phyloP scores from a whole-genome alignment of 2,888 invertebrate genomes.

The Elaeidobius kamerunicus region DNA sequence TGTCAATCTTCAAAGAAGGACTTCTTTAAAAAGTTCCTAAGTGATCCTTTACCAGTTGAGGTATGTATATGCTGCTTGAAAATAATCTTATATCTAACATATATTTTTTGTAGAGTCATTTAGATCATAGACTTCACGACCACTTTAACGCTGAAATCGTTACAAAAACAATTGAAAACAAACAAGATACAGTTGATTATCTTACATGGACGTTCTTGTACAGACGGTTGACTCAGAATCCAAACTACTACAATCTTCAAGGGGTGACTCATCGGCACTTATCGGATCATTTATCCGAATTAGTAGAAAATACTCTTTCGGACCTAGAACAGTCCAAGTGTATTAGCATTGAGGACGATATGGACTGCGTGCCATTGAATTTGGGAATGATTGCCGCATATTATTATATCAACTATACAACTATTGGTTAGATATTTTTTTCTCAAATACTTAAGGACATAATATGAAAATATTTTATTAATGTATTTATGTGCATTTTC shows the following conservation, averaged over 20 bases:
- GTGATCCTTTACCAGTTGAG: conserved; percentile 95
- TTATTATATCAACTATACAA: conserved; percentile 99
- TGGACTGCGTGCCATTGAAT: conserved; percentile 95
- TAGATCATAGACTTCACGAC: conserved; percentile 97
- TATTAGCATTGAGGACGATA: conserved; percentile 96
- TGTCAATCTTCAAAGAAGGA: conserved; percentile 98
- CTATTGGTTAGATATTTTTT: conserved; percentile 68
- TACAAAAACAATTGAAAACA: conserved; percentile 99
- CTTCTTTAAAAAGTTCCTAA: conserved; percentile 96
- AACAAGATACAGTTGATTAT: conserved; percentile 99
- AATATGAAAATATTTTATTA: not conserved
- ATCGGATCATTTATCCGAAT: conserved; percentile 96
- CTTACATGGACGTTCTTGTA: conserved; percentile 99
- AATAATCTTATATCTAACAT: too few relatives aligned
- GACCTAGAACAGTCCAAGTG: conserved; percentile 97
- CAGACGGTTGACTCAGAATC: conserved; percentile 95
- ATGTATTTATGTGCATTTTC: too few relatives aligned
- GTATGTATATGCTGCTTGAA: conserved; percentile 47
- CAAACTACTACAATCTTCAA: conserved; percentile 98
- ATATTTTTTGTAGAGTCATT: conserved; percentile 72
- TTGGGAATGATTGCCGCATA: conserved; percentile 99
- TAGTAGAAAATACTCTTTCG: conserved; percentile 92
- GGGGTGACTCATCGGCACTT: conserved; percentile 95
- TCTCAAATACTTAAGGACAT: not conserved
- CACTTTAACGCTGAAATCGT: conserved; percentile 99